Evolutionary conservation across 2,797 vertebrate species (phyloP), one percentile per base, ranked within the genome.

Genomic region (Notolepis coatsorum): DNA sequence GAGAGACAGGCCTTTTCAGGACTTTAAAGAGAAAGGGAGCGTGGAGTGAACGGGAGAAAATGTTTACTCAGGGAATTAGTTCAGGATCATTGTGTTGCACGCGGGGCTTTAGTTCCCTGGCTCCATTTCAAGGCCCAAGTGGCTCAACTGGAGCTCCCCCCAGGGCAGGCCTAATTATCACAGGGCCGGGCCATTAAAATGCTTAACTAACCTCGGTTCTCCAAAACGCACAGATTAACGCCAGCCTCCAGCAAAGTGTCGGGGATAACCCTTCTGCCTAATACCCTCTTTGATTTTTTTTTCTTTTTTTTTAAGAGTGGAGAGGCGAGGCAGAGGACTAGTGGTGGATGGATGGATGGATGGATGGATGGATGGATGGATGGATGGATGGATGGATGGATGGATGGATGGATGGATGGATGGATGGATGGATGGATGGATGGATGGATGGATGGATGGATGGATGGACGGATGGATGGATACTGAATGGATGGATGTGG

Each of bases 21-120:
- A 90, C 86, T 94, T 96, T 93, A 94, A 96, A 94, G 94, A 95
- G 95, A 95, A 96, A 96, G 93, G 93, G 91, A 92, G 92, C 88
- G 94, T 93, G 94, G 94, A 94, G 92, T 91, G 94, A 97, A 95
- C 91, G 94, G 94, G 91, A 95, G 94, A 96, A 96, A 96, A 94
- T 98, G 97, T 99, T 99, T 98, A 99, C 96, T 95, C 93, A 93
- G 95, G 95, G 96, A 96, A 99, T 98, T 98, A 98, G 96, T 96
- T 96, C 94, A 92, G 95, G 94, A 96, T 95, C 95, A 96, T 98
- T 98, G 96, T 98, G 95, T 92, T n/a, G 92, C 82, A 74, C 90
- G 87, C 80, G 81, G 85, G 94, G 96, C 96, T 97, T 98, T 96
- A 93, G 92, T 91, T 94, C 86, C 92, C 93, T 94, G 94, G 96